A percentile compares a stretch with the other conserved stretches of the same genome.
phyloP scores from a whole-genome alignment of 2,113 vertebrate genomes.

The Orthochromis malagaraziensis region DNA sequence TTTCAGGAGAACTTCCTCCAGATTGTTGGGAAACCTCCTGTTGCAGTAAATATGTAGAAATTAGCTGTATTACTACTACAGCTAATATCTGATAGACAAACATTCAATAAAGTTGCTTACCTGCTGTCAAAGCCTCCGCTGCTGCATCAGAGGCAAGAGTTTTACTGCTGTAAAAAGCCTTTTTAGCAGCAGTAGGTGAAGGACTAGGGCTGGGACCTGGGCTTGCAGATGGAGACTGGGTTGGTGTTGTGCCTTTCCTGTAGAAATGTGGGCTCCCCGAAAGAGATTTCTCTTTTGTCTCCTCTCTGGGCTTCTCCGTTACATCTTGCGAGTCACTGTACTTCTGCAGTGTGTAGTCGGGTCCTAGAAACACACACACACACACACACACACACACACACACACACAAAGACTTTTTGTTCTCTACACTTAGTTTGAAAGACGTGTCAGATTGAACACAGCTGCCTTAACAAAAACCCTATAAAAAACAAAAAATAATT shows the following conservation, averaged over 20 bases:
- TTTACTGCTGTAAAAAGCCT: conserved; percentile 69
- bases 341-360: conserved; percentile 91
- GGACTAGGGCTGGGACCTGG: conserved; percentile 73
- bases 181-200: conserved; percentile 70
- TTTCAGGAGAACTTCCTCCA: background rate
- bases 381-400: background rate
- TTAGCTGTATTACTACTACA: background rate
- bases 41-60: background rate
- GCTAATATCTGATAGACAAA: background rate
- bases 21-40: background rate
- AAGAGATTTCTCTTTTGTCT: conserved; percentile 82
- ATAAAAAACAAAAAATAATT: background rate
- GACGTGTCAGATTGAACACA: background rate
- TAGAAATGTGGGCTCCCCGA: conserved; percentile 95
- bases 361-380: conserved; percentile 73
- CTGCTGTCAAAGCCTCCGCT: conserved; percentile 65
- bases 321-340: conserved; percentile 80
- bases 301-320: conserved; percentile 79
- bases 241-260: conserved; percentile 92
- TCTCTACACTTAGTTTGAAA: background rate
- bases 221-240: conserved; percentile 76
- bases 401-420: background rate
- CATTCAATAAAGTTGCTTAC: background rate
- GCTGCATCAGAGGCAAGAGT: background rate
- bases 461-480: fast-evolving